Percentiles rank a stretch among this genome's conserved stretches.
These are phyloP conservation scores for Pseudochromis fuscus DNA, from an alignment of 2,797 vertebrate species.

Conservation along the genomic window DNA sequence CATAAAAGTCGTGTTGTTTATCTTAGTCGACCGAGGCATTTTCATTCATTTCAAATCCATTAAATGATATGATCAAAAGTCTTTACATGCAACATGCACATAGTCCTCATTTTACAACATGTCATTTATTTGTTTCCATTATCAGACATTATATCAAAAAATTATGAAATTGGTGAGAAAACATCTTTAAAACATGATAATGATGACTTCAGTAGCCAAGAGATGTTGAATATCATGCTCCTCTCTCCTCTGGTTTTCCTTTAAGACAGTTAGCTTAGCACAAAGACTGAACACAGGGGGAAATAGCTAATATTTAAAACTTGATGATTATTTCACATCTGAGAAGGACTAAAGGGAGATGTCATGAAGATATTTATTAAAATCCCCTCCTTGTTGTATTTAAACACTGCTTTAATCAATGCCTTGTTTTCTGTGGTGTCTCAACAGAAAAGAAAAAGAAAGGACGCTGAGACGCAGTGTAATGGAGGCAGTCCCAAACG, in stretches of 20 bases:
- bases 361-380: too few relatives aligned
- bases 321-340: too few relatives aligned
- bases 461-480: background rate
- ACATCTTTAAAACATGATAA: too few relatives aligned
- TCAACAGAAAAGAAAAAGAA: conserved; percentile 65
- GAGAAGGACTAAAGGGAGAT: too few relatives aligned
- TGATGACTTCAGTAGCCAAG: too few relatives aligned
- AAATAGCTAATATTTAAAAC: too few relatives aligned
- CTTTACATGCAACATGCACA: background rate
- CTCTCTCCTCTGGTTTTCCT: too few relatives aligned
- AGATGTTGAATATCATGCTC: too few relatives aligned
- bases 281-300: background rate
- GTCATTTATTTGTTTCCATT: background rate
- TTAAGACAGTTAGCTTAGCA: background rate
- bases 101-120: background rate
- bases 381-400: too few relatives aligned
- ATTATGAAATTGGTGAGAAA: too few relatives aligned
- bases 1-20: background rate
- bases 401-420: background rate
- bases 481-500: conserved; percentile 68
- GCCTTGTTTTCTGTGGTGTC: conserved; percentile 6
- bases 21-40: background rate
- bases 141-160: background rate
- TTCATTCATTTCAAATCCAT: background rate
- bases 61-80: background rate